Evolutionary conservation across 2,113 vertebrate species (phyloP), one percentile per base, ranked within the genome.

Genomic region (Anoplopoma fimbria): DNA sequence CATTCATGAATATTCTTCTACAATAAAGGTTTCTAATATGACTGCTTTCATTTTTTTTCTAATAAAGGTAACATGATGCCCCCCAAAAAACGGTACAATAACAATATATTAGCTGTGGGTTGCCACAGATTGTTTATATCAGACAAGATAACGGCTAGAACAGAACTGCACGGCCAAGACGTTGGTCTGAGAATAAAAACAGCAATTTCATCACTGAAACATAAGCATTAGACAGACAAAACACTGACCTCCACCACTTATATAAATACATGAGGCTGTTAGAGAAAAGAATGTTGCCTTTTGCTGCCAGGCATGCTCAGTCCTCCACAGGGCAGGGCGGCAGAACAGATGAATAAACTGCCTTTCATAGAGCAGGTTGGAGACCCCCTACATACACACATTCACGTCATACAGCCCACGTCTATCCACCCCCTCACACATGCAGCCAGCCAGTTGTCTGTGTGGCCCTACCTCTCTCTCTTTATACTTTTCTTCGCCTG

Each of bases 371-470:
- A 19, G 38, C 75, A 57, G 63, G 49, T 42, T 69, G 72, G 40
- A 79, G 69, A 81, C 72, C 45, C 76, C 40, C 71, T 33, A 51
- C 33, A 29, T 25, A 70, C 19, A 38, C 53, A 33, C 31, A 29
- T n/a, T 63, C 17, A 38, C 58, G 23, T 69, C 79, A 84, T 36
- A 79, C 70, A 61, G 74, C 45, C 69, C 60, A 60, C 8, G 53
- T 87, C 83, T 84, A 79, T 76, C 75, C 88, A 65, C 87, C 77
- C 80, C 79, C 85, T 73, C 79, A 77, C 72, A 83, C 88, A 72
- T n/a, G 62, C 72, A 77, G 64, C 25, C 27, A 55, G 55, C 70
- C 89, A 87, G 79, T 86, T 68, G 75, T 81, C 80, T 85, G 83
- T 55, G 69, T 64, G 79, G 61, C 82, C 63, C 34, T 25, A 1